Base-by-base conservation (phyloP, 2,113 vertebrate species). In the Lampris incognitus region DNA sequence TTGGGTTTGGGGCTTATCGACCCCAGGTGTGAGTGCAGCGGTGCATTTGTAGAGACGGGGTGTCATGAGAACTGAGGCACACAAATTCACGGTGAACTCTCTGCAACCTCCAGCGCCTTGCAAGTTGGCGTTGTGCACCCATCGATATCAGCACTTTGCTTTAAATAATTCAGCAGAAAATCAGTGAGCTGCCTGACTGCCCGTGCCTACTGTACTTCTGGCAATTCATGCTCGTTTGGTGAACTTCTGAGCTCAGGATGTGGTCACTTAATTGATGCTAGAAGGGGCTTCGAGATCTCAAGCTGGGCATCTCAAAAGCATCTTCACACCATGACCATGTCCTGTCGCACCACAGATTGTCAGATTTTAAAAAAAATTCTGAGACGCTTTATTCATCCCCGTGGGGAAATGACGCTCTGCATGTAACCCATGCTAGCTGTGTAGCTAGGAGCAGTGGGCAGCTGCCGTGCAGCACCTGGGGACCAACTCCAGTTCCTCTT, bases 141-240 rank as follows among this genome's bases (percentile, higher is more conserved):
- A 90, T 87, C 85, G 81, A 91, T 92, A 92, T 89, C 86, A 91
- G 81, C 83, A 77, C 82, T 86, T 87, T 48, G 46, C 44, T 78
- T 85, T 94, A 85, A 94, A 93, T 92, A 88, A 91, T 93, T 94
- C 82, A 92, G 77, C 64, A 76, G 75, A 88, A 86, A 81, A 84
- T 87, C 76, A 78, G 13, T 36, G 77, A 24, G 39, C 82, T 76
- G 81, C 85, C 85, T 78, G 78, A 83, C 85, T 86, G 40, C 75
- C 69, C 82, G 84, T 67, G 84, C 72, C 89, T 81, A 76, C 62
- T 83, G 37, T 72, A 73, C 70, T 83, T 66, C 74, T 79, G 77
- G 51, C 58, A 46, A 1, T 54, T 84, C 9, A 52, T 70, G 81
- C 70, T 64, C 64, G 70, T 75, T 39, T 58, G 42, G 66, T 81